Conservation (phyloP, 1,140 invertebrate species). For the Neomicropteryx cornuta region DNA sequence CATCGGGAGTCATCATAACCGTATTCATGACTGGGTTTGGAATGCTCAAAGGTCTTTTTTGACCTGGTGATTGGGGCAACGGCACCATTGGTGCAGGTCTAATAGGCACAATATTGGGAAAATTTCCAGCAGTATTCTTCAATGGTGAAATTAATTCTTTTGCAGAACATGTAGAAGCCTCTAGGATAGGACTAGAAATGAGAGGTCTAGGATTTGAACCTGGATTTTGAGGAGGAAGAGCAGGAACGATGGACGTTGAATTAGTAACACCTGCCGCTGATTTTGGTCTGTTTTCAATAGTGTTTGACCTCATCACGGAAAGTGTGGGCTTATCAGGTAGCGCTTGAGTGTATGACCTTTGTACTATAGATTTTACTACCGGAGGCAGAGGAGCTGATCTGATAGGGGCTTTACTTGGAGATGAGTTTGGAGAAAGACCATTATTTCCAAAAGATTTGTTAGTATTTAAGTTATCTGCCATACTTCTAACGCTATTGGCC, state of each 20-base stretch:
- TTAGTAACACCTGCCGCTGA: conserved; percentile 20
- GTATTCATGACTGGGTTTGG: conserved; percentile 32
- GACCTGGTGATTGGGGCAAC: conserved; percentile 20
- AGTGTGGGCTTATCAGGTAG: conserved; percentile 8
- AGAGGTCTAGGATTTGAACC: conserved; percentile 52
- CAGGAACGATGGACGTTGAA: conserved; percentile 38
- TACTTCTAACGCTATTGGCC: too few relatives aligned
- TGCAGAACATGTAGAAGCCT: conserved; percentile 65
- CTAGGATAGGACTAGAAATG: conserved; percentile 68
- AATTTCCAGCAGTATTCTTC: conserved; percentile 24
- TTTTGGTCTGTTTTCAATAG: conserved; percentile 13
- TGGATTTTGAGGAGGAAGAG: conserved; percentile 44
- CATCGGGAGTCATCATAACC: conserved; percentile 29
- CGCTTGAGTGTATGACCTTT: conserved; percentile 16
- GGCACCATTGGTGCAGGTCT: conserved; percentile 44
- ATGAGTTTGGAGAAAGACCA: too few relatives aligned
- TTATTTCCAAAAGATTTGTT: too few relatives aligned
- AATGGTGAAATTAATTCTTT: conserved; percentile 53
- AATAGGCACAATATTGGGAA: conserved; percentile 39
- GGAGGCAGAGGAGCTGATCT: conserved; percentile 16
- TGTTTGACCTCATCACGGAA: conserved; percentile 20
- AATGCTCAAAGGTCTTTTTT: conserved; percentile 39
- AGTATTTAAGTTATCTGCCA: too few relatives aligned
- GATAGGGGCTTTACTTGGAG: conserved; percentile 15
- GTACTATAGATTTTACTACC: conserved; percentile 20